Evolutionary conservation across 2,888 invertebrate genomes (phyloP).

Genomic region (Cephus rjabovi): DNA sequence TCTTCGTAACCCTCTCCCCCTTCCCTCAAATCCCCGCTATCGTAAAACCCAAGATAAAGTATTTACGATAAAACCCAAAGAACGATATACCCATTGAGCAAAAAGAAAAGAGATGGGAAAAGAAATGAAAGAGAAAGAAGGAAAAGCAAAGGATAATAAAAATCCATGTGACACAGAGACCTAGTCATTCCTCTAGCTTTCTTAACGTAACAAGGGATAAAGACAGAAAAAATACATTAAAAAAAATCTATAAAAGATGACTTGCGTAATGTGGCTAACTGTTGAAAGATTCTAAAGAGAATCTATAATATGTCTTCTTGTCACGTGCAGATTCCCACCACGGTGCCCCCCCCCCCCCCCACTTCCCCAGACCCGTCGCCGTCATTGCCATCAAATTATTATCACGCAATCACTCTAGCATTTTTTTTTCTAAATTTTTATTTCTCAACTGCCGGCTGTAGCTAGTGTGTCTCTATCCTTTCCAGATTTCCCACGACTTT

Average conservation of each 20-base stretch:
- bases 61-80: constrained; percentile 40
- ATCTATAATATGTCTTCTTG: not conserved
- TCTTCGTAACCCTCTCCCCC: constrained; percentile 26
- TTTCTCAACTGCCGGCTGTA: constrained; percentile 64
- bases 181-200: constrained; percentile 38
- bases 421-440: constrained; percentile 38
- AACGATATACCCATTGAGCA: constrained; percentile 30
- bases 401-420: not conserved
- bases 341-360: not conserved
- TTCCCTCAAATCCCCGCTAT: constrained; percentile 12
- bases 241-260: too few species aligned
- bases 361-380: not conserved
- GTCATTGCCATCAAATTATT: not conserved
- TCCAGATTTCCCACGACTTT: constrained; percentile 66
- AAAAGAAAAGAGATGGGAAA: constrained; percentile 9
- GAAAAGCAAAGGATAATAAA: constrained; percentile 7
- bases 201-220: constrained; percentile 20
- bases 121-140: constrained; percentile 9
- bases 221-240: constrained; percentile 12
- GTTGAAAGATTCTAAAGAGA: not conserved
- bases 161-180: constrained; percentile 39
- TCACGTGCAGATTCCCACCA: not conserved
- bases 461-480: constrained; percentile 67
- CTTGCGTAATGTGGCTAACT: not conserved
- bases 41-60: constrained; percentile 15